These are phyloP conservation scores for Clupea harengus DNA, from an alignment of 2,113 vertebrate species.

Conservation along the genomic window DNA sequence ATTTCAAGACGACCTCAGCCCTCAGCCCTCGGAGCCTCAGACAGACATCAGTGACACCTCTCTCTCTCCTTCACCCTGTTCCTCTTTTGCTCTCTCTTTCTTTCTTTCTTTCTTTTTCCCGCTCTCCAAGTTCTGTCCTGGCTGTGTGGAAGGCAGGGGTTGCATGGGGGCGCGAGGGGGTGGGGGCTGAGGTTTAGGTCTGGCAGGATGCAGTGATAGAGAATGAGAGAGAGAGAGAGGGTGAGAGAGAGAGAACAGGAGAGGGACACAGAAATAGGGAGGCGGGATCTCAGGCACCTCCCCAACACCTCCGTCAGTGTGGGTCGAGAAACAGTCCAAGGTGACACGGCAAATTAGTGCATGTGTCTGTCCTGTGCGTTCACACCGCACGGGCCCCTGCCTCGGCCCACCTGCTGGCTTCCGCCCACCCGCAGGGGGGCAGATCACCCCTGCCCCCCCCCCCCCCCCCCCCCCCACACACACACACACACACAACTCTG, in stretches of 20 bases:
- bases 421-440: conserved; percentile 32
- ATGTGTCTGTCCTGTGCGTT: conserved; percentile 36
- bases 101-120: neutral
- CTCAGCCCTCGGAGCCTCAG: neutral
- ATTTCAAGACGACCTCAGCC: neutral
- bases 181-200: too few relatives aligned
- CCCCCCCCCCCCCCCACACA: neutral
- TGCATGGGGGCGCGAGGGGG: neutral
- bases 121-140: neutral
- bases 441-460: conserved; percentile 9
- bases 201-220: neutral
- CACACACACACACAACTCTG: neutral
- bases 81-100: too few relatives aligned
- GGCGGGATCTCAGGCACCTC: neutral
- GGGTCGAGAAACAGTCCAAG: conserved; percentile 26
- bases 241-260: neutral
- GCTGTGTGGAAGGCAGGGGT: neutral
- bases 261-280: neutral
- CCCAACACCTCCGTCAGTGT: conserved; percentile 33
- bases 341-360: conserved; percentile 45
- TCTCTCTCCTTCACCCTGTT: conserved; percentile 44
- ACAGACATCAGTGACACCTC: conserved; percentile 54
- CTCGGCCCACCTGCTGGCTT: conserved; percentile 18
- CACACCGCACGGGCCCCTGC: conserved; percentile 27
- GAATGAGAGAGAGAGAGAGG: neutral